phyloP scores from a whole-genome alignment of 2,113 vertebrate species.

The Cacatua alba region DNA sequence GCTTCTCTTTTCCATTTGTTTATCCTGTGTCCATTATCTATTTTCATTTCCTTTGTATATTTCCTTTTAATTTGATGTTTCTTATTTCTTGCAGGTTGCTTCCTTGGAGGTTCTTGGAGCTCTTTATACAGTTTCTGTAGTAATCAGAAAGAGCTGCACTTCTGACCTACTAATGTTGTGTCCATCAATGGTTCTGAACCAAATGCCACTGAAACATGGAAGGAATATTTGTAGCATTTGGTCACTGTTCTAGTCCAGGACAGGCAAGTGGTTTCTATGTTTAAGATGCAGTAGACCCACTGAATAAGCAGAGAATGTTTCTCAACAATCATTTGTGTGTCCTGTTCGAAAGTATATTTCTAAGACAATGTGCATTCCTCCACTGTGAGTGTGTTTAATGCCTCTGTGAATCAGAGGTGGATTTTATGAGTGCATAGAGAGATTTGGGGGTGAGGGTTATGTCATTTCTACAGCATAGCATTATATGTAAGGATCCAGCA shows the following conservation, averaged over 20 bases:
- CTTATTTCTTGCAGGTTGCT: background rate
- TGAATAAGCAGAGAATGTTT: background rate
- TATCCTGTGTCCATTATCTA: background rate
- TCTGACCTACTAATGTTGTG: background rate
- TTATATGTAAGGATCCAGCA: background rate
- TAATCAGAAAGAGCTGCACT: background rate
- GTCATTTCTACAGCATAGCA: background rate
- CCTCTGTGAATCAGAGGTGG: background rate
- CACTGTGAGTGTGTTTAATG: background rate
- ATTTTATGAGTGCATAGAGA: background rate
- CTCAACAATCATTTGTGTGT: background rate
- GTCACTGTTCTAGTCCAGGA: background rate
- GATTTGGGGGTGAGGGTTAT: background rate
- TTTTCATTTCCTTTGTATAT: background rate
- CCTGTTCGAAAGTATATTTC: background rate
- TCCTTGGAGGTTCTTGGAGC: background rate
- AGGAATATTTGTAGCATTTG: background rate
- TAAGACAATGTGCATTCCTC: background rate
- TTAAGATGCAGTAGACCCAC: background rate
- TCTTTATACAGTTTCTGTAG: background rate
- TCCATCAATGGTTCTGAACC: background rate
- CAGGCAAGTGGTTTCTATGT: background rate
- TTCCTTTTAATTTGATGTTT: background rate
- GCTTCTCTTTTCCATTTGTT: background rate
- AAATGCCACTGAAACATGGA: background rate